phyloP scores from a whole-genome alignment of 2,888 invertebrate species.

The Rapana venosa region DNA sequence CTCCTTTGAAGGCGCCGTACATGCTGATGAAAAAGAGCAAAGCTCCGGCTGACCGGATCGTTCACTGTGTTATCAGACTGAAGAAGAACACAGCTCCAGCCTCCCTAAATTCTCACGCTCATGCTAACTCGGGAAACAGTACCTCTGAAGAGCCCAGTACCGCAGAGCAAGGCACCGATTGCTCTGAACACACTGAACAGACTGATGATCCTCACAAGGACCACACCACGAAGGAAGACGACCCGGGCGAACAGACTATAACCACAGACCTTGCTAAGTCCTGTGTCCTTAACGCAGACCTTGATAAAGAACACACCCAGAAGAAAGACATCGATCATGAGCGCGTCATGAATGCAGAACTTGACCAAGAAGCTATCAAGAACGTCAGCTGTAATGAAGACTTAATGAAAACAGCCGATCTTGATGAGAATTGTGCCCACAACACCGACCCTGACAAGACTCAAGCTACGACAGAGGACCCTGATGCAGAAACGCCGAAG shows the following conservation, averaged over 20 bases:
- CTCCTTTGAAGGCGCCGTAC: neutral
- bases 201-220: neutral
- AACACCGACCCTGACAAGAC: neutral
- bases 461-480: neutral
- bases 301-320: neutral
- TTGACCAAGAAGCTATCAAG: neutral
- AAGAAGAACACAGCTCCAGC: neutral
- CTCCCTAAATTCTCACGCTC: neutral
- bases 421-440: neutral
- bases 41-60: neutral
- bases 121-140: neutral
- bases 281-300: neutral
- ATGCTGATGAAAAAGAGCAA: neutral
- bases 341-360: neutral
- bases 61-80: no score
- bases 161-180: neutral
- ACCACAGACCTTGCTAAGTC: neutral
- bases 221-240: neutral
- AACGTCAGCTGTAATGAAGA: no score
- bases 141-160: neutral
- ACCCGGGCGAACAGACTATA: neutral
- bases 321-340: neutral
- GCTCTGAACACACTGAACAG: neutral
- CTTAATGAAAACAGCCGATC: neutral
- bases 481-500: neutral